phyloP scores from a whole-genome alignment of 2,888 invertebrate species.

The Pogonocherus hispidulus region DNA sequence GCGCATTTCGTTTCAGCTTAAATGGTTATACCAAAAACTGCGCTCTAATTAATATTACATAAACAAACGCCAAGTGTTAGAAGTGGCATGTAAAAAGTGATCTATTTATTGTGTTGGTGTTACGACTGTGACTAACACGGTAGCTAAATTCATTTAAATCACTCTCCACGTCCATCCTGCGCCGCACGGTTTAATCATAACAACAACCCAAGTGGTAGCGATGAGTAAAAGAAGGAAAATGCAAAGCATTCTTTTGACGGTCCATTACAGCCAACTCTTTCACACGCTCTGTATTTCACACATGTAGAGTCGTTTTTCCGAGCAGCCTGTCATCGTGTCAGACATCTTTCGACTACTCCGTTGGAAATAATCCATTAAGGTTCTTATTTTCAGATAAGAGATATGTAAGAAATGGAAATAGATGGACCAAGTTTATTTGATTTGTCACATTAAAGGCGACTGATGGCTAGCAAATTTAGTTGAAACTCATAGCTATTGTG shows the following conservation, averaged over 20 bases:
- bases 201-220: constrained; percentile 30
- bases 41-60: constrained; percentile 48
- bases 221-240: constrained; percentile 44
- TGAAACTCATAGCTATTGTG: no score
- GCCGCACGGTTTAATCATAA: constrained; percentile 23
- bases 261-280: constrained; percentile 57
- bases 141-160: constrained; percentile 47
- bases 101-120: constrained; percentile 38
- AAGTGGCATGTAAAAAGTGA: constrained; percentile 44
- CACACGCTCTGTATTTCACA: constrained; percentile 58
- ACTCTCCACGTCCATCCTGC: constrained; percentile 37
- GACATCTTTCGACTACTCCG: constrained; percentile 56
- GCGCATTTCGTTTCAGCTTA: constrained; percentile 21
- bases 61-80: constrained; percentile 48
- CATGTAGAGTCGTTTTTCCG: constrained; percentile 58
- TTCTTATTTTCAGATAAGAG: constrained; percentile 46
- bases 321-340: constrained; percentile 56
- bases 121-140: no score
- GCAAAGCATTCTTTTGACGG: constrained; percentile 50
- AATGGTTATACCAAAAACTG: constrained; percentile 14
- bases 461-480: neutral
- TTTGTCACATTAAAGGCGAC: constrained; percentile 10
- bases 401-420: constrained; percentile 46
- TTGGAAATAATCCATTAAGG: constrained; percentile 54
- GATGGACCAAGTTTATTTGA: constrained; percentile 41